Evolutionary conservation across 2,888 invertebrate species (phyloP).

Genomic region (Chydorus sphaericus): DNA sequence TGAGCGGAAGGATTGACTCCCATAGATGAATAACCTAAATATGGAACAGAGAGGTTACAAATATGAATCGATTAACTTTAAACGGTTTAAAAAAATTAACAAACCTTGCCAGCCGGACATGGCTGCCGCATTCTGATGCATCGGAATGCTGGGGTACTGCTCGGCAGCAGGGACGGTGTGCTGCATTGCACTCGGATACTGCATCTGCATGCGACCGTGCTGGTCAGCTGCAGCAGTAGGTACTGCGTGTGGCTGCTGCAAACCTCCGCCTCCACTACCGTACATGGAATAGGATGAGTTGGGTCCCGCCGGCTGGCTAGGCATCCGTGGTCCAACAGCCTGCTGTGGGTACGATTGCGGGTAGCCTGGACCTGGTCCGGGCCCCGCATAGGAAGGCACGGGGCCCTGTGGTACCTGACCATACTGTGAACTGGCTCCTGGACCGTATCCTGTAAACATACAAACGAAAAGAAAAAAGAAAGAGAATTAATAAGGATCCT

Average conservation of each 20-base stretch:
- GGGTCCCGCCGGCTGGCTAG: not conserved
- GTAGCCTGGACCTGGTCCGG: conserved; percentile 11
- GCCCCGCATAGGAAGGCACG: conserved; percentile 3
- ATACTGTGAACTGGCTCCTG: not conserved
- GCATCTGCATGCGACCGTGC: conserved; percentile 11
- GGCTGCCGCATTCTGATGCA: conserved; percentile 16
- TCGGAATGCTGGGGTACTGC: conserved; percentile 23
- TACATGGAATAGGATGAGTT: conserved; percentile 9
- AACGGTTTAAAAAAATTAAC: no score
- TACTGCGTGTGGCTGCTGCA: conserved; percentile 2
- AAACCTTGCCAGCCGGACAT: conserved; percentile 15
- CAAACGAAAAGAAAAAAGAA: not conserved
- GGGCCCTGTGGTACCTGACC: conserved; percentile 1
- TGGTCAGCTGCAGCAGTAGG: conserved; percentile 4
- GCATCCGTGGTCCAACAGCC: not conserved
- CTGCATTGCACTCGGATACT: conserved; percentile 7
- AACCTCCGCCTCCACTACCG: no score
- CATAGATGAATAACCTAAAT: conserved; percentile 15
- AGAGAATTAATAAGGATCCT: not conserved
- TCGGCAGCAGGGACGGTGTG: no score
- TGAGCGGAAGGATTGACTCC: conserved; percentile 16
- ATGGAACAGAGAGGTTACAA: not conserved
- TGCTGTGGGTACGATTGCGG: no score
- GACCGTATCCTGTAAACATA: not conserved
- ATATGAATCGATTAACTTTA: no score